A percentile compares a stretch with the other conserved stretches of the same genome.
Evolutionary conservation across 1,140 invertebrate genomes (phyloP).

Genomic region (Penaeus japonicus): DNA sequence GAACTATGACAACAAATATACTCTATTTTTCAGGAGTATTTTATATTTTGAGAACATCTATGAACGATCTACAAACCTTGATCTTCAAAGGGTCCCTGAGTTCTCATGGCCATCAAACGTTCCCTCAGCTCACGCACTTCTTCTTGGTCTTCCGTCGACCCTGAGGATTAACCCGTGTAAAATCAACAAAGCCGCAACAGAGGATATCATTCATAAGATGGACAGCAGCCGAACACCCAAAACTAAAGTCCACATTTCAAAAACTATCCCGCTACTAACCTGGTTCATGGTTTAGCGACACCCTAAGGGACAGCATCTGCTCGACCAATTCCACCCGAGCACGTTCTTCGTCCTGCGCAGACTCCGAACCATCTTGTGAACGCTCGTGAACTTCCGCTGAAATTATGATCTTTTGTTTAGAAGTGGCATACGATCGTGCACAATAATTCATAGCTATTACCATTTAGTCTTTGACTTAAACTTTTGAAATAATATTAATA

Average conservation of each 20-base stretch:
- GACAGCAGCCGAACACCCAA: neutral
- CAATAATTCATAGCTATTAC: neutral
- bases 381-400: neutral
- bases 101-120: constrained; percentile 37
- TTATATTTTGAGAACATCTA: too few species aligned
- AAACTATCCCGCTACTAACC: neutral
- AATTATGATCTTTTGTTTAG: neutral
- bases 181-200: neutral
- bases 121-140: constrained; percentile 28
- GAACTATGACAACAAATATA: too few species aligned
- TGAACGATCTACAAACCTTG: neutral
- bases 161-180: neutral
- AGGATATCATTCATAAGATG: neutral
- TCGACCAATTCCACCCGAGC: constrained; percentile 31
- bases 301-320: constrained; percentile 43
- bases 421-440: neutral
- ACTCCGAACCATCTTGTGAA: constrained; percentile 8
- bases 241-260: neutral
- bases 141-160: constrained; percentile 26
- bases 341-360: constrained; percentile 38
- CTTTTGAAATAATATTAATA: neutral
- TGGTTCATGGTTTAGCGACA: constrained; percentile 35
- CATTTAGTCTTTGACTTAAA: neutral
- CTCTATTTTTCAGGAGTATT: too few species aligned
- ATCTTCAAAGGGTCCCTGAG: constrained; percentile 2